Base-by-base conservation (phyloP, 1,140 invertebrate genomes). In the Danaus melanippus region DNA sequence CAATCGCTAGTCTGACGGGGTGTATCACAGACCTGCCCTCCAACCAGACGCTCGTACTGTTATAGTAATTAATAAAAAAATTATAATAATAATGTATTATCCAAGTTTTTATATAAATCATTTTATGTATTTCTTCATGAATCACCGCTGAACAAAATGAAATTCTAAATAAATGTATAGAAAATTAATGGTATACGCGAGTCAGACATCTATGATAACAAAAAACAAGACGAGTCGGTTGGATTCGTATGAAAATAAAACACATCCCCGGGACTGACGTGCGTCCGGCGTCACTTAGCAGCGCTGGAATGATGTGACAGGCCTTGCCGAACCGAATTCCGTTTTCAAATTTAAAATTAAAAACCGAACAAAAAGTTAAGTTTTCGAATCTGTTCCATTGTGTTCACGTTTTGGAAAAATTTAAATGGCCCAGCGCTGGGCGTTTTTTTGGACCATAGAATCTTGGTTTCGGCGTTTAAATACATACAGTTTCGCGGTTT, bases 401-500 rank as follows among this genome's bases (percentile, higher is more conserved):
- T 86, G 83, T 86, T 83, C 80, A 82, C 76, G 76, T 86, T 86
- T 84, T 79, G 79, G 80, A 81, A 81, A 84, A 82, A 84, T 86
- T 82, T 76, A 84, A 86, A 86, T 81, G 77, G 76, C 71, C 75
- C 71, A 75, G 70, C 64, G 68, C 64, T 73, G 74, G 70, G 61
- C 70, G 71, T 63, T 80, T 82, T 84, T 84, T 84, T 82, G 67
- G 62, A 66, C 56, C 49, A 56, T 66, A 71, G 74, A 75, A 84
- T 84, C 71, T 78, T 71, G 72, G 60, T 69, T 74, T 82, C 76
- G 80, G 82, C 82, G 82, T 86, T 86, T 84, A 84, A 86, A 86
- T 86, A 86, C 82, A 86, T 84, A 81, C 74, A 62, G 73, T 76
- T 84, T 86, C 80, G 77, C 80, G 80, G 82, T 76, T 86, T 84